These are phyloP conservation scores for Lacerta agilis DNA, from an alignment of 2,797 vertebrate genomes.

Conservation along the genomic window DNA sequence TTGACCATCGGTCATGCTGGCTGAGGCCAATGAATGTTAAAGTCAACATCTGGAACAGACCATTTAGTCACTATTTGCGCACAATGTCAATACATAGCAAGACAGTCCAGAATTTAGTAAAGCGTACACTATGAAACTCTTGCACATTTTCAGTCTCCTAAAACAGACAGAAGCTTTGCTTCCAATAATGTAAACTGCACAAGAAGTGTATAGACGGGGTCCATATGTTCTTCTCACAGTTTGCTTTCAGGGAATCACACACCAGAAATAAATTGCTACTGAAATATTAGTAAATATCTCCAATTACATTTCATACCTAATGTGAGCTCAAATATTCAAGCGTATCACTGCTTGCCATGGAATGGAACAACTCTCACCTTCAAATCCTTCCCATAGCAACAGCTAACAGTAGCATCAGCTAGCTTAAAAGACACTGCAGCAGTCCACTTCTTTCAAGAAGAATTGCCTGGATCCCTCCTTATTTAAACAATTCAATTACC, in stretches of 20 bases:
- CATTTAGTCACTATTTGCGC: background rate
- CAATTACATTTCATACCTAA: background rate
- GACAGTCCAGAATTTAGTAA: background rate
- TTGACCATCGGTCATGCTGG: background rate
- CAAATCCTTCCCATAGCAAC: background rate
- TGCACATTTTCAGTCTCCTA: background rate
- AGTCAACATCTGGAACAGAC: background rate
- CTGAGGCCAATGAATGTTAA: too few relatives aligned
- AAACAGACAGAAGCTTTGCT: background rate
- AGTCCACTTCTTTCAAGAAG: background rate
- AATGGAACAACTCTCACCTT: background rate
- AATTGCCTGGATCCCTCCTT: background rate
- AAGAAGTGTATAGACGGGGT: background rate
- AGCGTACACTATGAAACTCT: background rate
- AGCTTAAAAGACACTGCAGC: background rate
- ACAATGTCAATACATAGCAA: background rate
- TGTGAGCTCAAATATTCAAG: background rate
- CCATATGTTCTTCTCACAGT: background rate
- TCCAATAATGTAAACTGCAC: background rate
- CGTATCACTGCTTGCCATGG: background rate
- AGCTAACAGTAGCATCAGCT: background rate
- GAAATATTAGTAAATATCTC: background rate
- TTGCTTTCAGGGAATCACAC: slow-evolving; percentile 2
- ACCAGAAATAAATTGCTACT: background rate
- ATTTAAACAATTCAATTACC: background rate